These are phyloP conservation scores for Hirundo rustica DNA, from an alignment of 2,797 vertebrate genomes.

Conservation along the genomic window DNA sequence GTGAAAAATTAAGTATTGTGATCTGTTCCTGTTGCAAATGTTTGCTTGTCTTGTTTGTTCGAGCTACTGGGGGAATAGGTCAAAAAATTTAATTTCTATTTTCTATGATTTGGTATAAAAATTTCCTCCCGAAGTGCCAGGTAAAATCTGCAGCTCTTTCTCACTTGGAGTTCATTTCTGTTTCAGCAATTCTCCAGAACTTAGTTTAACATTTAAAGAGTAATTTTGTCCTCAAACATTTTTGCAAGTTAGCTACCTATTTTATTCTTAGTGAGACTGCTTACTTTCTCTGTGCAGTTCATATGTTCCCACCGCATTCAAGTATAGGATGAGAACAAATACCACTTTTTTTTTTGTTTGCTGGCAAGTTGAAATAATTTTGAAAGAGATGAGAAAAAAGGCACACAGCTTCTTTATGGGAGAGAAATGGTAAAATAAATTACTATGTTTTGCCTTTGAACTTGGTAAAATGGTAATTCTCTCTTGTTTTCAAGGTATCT, in stretches of 20 bases:
- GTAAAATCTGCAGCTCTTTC: background rate
- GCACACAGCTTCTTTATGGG: background rate
- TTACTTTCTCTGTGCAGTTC: background rate
- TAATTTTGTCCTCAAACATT: background rate
- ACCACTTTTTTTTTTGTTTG: background rate
- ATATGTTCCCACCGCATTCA: background rate
- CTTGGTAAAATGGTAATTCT: background rate
- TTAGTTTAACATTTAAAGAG: background rate
- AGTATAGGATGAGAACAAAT: background rate
- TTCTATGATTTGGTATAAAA: background rate
- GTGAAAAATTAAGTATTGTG: background rate
- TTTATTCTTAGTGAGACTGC: background rate
- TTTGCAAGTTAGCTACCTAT: background rate
- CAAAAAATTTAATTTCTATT: background rate
- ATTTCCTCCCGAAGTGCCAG: background rate
- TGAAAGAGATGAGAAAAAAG: background rate
- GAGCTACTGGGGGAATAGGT: background rate
- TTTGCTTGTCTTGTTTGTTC: background rate
- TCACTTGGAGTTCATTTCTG: background rate
- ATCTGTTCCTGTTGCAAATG: background rate
- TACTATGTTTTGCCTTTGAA: background rate
- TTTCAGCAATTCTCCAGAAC: background rate
- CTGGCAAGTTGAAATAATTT: background rate
- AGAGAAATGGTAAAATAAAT: background rate
- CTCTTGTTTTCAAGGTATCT: background rate